Conservation (phyloP, 2,113 vertebrate genomes). For the Patagioenas fasciata region DNA sequence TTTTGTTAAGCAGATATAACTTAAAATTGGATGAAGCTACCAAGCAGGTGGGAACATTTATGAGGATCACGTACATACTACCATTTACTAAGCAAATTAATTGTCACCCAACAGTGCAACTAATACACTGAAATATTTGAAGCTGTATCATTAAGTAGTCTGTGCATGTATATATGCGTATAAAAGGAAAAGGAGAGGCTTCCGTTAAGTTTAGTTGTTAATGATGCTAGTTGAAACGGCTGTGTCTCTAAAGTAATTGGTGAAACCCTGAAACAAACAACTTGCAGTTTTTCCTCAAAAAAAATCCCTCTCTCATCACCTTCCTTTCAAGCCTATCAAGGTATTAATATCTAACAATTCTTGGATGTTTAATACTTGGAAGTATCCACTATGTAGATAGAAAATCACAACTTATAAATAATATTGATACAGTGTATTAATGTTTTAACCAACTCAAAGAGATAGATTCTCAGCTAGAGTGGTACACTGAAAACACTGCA, state of each 20-base stretch:
- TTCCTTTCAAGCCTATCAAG: not conserved
- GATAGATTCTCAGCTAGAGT: not conserved
- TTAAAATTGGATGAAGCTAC: not conserved
- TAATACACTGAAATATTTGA: not conserved
- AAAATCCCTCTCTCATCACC: not conserved
- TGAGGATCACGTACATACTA: not conserved
- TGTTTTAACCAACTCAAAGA: not conserved
- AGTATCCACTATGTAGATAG: not conserved
- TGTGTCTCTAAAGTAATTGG: not conserved
- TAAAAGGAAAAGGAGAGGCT: not conserved
- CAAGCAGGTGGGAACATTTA: not conserved
- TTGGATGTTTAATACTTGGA: not conserved
- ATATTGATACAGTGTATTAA: not conserved
- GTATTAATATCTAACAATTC: not conserved
- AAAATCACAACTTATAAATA: not conserved
- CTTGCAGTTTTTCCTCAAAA: not conserved
- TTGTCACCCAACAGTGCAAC: not conserved
- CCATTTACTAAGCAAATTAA: not conserved
- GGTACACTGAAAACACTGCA: not conserved
- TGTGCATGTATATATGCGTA: not conserved
- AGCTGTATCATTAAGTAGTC: not conserved
- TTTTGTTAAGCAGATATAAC: not conserved
- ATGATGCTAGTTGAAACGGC: not conserved
- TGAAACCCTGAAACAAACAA: not conserved
- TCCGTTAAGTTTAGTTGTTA: not conserved